These are phyloP conservation scores for Halcyon senegalensis DNA, from an alignment of 2,113 vertebrate genomes.

Conservation along the genomic window DNA sequence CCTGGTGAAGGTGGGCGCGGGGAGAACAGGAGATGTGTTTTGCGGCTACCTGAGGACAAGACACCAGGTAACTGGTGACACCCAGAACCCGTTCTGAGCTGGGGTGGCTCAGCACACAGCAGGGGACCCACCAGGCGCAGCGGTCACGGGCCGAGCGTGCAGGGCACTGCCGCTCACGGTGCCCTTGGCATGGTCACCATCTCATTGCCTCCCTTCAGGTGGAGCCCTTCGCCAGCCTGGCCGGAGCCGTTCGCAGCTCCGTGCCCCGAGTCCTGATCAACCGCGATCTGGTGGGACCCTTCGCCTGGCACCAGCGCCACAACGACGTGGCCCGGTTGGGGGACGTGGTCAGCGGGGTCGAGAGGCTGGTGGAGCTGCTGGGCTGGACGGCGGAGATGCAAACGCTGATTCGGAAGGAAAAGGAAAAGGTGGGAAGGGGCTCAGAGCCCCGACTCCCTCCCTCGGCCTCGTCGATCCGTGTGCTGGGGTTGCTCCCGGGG, in stretches of 20 bases:
- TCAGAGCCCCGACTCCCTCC: fast-evolving
- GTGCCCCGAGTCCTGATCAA: slow-evolving; percentile 92
- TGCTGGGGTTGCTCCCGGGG: neutral
- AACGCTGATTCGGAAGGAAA: slow-evolving; percentile 73
- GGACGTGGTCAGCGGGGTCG: slow-evolving; percentile 83
- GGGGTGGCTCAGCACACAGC: neutral
- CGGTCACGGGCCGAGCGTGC: fast-evolving
- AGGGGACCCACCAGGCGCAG: neutral
- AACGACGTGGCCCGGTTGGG: slow-evolving; percentile 85
- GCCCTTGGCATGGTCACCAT: neutral
- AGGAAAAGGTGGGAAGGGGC: slow-evolving; percentile 70
- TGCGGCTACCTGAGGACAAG: neutral
- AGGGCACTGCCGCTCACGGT: fast-evolving
- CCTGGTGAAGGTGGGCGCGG: neutral
- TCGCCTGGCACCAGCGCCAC: slow-evolving; percentile 66
- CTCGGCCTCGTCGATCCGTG: fast-evolving
- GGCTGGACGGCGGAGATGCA: slow-evolving; percentile 85
- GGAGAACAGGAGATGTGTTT: neutral
- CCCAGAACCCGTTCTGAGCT: neutral
- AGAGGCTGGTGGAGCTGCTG: slow-evolving; percentile 82
- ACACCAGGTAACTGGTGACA: neutral
- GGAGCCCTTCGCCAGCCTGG: slow-evolving; percentile 93
- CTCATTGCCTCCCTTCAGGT: slow-evolving; percentile 74
- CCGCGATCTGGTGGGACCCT: slow-evolving; percentile 86
- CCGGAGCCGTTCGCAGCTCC: slow-evolving; percentile 76